Conservation (phyloP, 2,797 vertebrate species). For the Nothura maculosa region DNA sequence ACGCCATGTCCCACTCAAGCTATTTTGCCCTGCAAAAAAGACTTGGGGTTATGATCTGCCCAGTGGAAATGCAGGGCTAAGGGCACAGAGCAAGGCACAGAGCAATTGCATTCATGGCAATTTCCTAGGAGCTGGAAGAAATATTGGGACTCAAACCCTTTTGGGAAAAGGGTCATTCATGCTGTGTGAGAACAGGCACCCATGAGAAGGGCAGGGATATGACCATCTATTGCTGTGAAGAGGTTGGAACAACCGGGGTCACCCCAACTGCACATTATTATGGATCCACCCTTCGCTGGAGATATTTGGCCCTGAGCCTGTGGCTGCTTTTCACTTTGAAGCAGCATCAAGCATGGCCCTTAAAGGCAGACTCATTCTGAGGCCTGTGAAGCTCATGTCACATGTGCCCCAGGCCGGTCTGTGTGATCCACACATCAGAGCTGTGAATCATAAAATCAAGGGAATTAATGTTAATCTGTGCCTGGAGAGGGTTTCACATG, state of each 20-base stretch:
- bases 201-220: background rate
- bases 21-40: background rate
- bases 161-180: background rate
- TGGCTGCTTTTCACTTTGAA: background rate
- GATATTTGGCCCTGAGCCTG: background rate
- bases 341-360: rapidly evolving
- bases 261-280: background rate
- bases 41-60: background rate
- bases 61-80: background rate
- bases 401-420: background rate
- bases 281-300: background rate
- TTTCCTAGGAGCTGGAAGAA: background rate
- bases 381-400: background rate
- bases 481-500: background rate
- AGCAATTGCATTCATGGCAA: rapidly evolving
- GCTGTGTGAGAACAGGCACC: background rate
- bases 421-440: background rate
- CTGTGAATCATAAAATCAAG: background rate
- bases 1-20: background rate
- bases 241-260: background rate
- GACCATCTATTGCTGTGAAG: rapidly evolving
- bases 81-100: background rate
- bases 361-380: background rate
- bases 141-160: background rate
- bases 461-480: background rate